A percentile compares a stretch with the other conserved stretches of the same genome.
Evolutionary conservation across 2,113 vertebrate genomes (phyloP).

Genomic region (Neodontobutis hainanensis): DNA sequence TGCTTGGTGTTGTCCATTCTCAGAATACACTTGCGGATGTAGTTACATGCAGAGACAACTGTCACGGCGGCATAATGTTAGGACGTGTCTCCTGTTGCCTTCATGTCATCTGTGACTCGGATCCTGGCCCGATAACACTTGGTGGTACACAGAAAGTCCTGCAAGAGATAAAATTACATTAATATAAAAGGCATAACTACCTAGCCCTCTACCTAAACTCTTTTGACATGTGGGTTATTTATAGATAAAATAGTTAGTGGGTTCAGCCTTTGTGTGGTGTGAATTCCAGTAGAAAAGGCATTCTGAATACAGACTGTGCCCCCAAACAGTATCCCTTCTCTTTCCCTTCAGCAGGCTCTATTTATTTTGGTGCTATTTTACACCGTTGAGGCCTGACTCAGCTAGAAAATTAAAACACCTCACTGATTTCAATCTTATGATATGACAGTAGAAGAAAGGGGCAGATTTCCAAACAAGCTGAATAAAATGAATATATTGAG

Average conservation of each 20-base stretch:
- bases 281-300: slow-evolving; percentile 68
- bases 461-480: slow-evolving; percentile 16
- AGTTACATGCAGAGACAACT: slow-evolving; percentile 77
- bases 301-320: slow-evolving; percentile 76
- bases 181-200: background rate
- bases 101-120: slow-evolving; percentile 73
- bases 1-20: slow-evolving; percentile 55
- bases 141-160: slow-evolving; percentile 74
- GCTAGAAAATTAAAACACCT: slow-evolving; percentile 76
- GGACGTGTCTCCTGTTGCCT: slow-evolving; percentile 42
- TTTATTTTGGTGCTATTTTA: slow-evolving; percentile 83
- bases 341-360: slow-evolving; percentile 72
- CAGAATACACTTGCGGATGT: slow-evolving; percentile 61
- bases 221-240: slow-evolving; percentile 27
- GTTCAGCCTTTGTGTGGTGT: slow-evolving; percentile 21
- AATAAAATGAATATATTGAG: slow-evolving; percentile 6
- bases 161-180: slow-evolving; percentile 23
- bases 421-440: slow-evolving; percentile 70
- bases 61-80: slow-evolving; percentile 60
- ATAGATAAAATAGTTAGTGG: slow-evolving; percentile 27
- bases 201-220: slow-evolving; percentile 1
- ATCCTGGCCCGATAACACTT: slow-evolving; percentile 63
- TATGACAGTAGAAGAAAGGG: slow-evolving; percentile 65
- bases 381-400: slow-evolving; percentile 68
- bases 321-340: slow-evolving; percentile 82